Conservation (phyloP, 2,797 vertebrate genomes). For the Eupleurogrammus muticus region DNA sequence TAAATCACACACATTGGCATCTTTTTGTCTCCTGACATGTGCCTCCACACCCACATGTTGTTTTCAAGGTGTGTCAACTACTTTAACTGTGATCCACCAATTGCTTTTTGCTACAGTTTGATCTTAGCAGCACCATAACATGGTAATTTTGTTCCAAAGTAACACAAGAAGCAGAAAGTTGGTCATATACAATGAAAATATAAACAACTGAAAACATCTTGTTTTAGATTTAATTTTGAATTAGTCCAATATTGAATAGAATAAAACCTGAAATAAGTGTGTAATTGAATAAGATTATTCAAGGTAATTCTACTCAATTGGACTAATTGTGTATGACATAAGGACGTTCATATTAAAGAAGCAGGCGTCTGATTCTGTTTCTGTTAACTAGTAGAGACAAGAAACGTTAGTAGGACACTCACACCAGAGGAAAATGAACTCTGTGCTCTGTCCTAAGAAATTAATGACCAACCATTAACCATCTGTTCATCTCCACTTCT, state of each 20-base stretch:
- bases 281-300: no score
- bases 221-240: no score
- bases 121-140: conserved; percentile 15
- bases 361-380: conserved; percentile 25
- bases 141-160: conserved; percentile 20
- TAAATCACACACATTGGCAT: conserved; percentile 39
- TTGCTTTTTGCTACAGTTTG: conserved; percentile 37
- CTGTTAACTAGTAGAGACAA: conserved; percentile 18
- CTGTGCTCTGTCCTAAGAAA: conserved; percentile 52
- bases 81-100: conserved; percentile 27
- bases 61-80: conserved; percentile 59
- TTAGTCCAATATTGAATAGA: no score
- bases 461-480: conserved; percentile 50
- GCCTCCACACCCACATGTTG: conserved; percentile 39
- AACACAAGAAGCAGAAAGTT: conserved; percentile 54
- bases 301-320: no score
- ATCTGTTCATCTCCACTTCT: conserved; percentile 36
- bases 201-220: no score
- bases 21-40: conserved; percentile 24
- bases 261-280: no score
- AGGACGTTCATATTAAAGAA: conserved; percentile 58
- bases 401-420: conserved; percentile 26
- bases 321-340: conserved; percentile 41
- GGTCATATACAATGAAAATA: neutral
- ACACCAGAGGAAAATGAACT: conserved; percentile 40